Percentiles rank a stretch among this genome's conserved stretches.
phyloP scores from a whole-genome alignment of 2,113 vertebrate genomes.

The Chauna torquata region DNA sequence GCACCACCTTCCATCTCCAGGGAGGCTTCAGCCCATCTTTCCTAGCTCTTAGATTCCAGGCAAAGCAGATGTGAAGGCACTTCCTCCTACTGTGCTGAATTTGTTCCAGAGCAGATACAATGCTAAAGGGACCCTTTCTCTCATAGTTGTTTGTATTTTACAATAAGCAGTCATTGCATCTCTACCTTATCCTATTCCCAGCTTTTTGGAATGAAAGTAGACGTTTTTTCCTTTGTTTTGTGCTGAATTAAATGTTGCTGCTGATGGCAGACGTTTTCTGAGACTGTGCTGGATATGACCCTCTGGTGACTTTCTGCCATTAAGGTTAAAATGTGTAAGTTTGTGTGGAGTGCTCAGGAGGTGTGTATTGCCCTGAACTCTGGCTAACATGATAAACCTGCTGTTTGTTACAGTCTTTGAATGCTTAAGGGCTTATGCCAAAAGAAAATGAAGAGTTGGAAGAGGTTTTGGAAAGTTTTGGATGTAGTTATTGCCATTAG shows the following conservation, averaged over 20 bases:
- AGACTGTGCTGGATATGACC: not conserved
- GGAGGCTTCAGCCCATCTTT: not conserved
- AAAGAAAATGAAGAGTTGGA: not conserved
- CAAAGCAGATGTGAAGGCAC: rapidly evolving
- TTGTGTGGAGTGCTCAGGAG: not conserved
- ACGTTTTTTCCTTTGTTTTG: not conserved
- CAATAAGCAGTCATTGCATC: not conserved
- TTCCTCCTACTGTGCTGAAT: not conserved
- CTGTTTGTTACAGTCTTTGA: not conserved
- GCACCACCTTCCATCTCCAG: not conserved
- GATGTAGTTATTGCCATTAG: not conserved
- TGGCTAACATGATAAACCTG: not conserved
- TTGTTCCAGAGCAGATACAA: not conserved
- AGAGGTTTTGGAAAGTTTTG: not conserved
- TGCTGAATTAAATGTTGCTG: not conserved
- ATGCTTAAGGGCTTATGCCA: not conserved
- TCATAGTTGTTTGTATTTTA: not conserved
- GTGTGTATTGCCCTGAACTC: not conserved
- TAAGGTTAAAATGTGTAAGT: not conserved
- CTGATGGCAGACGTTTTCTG: not conserved
- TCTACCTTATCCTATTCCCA: not conserved
- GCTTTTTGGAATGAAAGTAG: not conserved
- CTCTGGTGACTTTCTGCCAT: not conserved
- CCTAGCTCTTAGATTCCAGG: not conserved
- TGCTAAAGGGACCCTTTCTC: not conserved